Percentiles rank a stretch among this genome's conserved stretches.
Evolutionary conservation across 1,140 invertebrate species (phyloP).

Genomic region (Panagrolaimus sp.): DNA sequence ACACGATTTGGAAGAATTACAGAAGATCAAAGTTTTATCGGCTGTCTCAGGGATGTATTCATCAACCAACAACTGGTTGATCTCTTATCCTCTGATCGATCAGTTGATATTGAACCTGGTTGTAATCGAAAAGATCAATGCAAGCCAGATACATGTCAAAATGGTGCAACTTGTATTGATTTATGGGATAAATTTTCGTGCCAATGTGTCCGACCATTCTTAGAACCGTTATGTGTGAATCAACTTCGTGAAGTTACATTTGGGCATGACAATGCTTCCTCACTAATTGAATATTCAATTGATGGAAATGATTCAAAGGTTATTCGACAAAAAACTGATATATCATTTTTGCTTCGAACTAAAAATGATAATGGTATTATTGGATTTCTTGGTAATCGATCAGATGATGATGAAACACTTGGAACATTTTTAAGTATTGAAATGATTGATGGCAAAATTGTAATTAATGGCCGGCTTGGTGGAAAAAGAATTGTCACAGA

Average conservation of each 20-base stretch:
- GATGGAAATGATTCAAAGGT: slow-evolving; percentile 11
- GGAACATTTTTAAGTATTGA: slow-evolving; percentile 63
- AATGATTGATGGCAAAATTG: slow-evolving; percentile 27
- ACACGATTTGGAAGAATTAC: slow-evolving; percentile 28
- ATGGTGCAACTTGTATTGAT: slow-evolving; percentile 77
- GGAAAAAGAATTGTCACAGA: slow-evolving; percentile 17
- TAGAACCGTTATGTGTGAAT: slow-evolving; percentile 78
- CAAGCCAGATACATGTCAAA: slow-evolving; percentile 76
- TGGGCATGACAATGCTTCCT: slow-evolving; percentile 69
- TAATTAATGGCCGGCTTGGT: slow-evolving; percentile 19
- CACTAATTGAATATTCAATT: background rate
- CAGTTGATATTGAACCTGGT: slow-evolving; percentile 59
- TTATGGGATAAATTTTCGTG: slow-evolving; percentile 78
- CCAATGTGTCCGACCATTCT: slow-evolving; percentile 71
- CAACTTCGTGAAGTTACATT: slow-evolving; percentile 82
- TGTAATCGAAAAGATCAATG: slow-evolving; percentile 76
- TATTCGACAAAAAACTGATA: slow-evolving; percentile 66
- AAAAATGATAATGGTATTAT: slow-evolving; percentile 68
- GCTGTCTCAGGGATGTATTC: background rate
- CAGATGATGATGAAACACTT: slow-evolving; percentile 28
- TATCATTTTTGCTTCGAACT: slow-evolving; percentile 85
- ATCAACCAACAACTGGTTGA: background rate
- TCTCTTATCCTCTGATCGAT: slow-evolving; percentile 11
- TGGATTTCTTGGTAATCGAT: slow-evolving; percentile 71
- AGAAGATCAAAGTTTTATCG: background rate